These are phyloP conservation scores for Agrochola lychnidis DNA, from an alignment of 2,888 invertebrate genomes.

Conservation along the genomic window DNA sequence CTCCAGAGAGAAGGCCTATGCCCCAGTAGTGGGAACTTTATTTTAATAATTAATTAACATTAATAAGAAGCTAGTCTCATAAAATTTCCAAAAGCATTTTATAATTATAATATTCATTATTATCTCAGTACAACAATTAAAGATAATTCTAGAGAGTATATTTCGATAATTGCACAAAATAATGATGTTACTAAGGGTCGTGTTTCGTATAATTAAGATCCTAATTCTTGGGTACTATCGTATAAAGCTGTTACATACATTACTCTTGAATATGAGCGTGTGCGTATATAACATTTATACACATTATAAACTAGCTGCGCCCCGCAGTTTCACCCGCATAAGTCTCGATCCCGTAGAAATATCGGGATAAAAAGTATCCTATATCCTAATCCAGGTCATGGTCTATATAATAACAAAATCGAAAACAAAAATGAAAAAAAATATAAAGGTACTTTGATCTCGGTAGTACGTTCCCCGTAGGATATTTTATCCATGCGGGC, in stretches of 20 bases:
- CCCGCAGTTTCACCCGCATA: too few relatives aligned
- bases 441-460: too few relatives aligned
- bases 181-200: slow-evolving; percentile 53
- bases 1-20: not conserved
- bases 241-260: slow-evolving; percentile 46
- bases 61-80: not conserved
- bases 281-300: not conserved
- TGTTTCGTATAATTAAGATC: slow-evolving; percentile 62
- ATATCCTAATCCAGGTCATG: too few relatives aligned
- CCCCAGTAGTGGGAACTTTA: not conserved
- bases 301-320: too few relatives aligned
- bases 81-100: not conserved
- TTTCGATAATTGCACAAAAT: slow-evolving; percentile 62
- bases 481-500: too few relatives aligned
- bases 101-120: not conserved
- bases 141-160: slow-evolving; percentile 44
- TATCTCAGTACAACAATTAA: slow-evolving; percentile 18
- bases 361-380: too few relatives aligned
- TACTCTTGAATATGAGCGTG: slow-evolving; percentile 7
- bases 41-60: not conserved
- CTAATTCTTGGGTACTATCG: slow-evolving; percentile 43
- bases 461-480: too few relatives aligned
- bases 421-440: too few relatives aligned
- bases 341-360: too few relatives aligned
- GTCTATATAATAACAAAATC: too few relatives aligned